phyloP scores from a whole-genome alignment of 2,113 vertebrate genomes.

The Oostethus manadensis region DNA sequence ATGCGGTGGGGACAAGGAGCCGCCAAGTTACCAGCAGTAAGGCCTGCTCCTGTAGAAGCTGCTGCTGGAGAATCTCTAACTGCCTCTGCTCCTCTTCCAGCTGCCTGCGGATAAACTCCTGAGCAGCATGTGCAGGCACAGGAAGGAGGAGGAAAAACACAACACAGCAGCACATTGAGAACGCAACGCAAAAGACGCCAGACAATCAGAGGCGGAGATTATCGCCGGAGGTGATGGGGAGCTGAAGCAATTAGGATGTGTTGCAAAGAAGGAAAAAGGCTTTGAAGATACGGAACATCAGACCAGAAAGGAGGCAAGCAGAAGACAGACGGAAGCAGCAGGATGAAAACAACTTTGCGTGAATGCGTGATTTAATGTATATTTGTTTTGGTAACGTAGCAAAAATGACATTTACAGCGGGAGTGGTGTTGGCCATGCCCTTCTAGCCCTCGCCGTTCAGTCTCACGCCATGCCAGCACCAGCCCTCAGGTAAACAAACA shows the following conservation, averaged over 20 bases:
- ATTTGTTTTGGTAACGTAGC: too few species aligned
- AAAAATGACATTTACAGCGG: too few species aligned
- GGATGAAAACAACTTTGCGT: too few species aligned
- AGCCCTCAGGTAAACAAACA: too few species aligned
- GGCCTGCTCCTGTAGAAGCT: slow-evolving; percentile 96
- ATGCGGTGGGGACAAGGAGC: neutral
- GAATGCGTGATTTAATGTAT: too few species aligned
- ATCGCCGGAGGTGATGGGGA: slow-evolving; percentile 22
- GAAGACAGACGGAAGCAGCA: too few species aligned
- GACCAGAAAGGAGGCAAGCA: too few species aligned
- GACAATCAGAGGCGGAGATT: slow-evolving; percentile 7
- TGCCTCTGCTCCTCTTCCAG: slow-evolving; percentile 98
- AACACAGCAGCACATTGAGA: slow-evolving; percentile 11
- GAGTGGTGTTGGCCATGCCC: too few species aligned
- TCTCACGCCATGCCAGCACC: too few species aligned
- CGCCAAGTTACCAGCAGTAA: slow-evolving; percentile 92
- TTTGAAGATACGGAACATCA: neutral
- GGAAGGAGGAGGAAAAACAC: slow-evolving; percentile 33
- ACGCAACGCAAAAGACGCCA: slow-evolving; percentile 8
- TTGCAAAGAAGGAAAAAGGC: slow-evolving; percentile 10
- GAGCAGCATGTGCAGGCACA: slow-evolving; percentile 67
- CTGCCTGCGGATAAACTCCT: slow-evolving; percentile 99
- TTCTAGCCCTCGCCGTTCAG: too few species aligned
- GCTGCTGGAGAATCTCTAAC: slow-evolving; percentile 99
- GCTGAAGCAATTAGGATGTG: neutral